Conservation (phyloP, 2,113 vertebrate genomes). For the Phaetusa simplex region DNA sequence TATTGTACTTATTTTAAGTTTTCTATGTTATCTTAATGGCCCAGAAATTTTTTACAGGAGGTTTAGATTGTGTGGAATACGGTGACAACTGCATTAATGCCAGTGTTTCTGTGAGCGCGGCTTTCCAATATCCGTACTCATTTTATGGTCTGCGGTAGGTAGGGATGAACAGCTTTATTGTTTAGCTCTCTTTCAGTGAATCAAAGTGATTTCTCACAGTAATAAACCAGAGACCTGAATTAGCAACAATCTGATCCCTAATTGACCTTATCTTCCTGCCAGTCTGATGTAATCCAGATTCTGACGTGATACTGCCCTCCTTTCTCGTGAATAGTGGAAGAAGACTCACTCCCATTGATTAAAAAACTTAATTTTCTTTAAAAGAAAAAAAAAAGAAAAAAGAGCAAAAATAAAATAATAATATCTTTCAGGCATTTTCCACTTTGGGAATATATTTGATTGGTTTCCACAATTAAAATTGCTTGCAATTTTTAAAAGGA, state of each 20-base stretch:
- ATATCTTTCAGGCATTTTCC: neutral
- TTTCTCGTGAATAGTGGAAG: neutral
- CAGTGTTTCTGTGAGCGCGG: neutral
- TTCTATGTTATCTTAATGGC: neutral
- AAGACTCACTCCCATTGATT: neutral
- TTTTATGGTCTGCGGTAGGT: neutral
- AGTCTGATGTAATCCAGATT: conserved; percentile 37
- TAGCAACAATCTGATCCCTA: conserved; percentile 50
- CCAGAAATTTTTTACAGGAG: neutral
- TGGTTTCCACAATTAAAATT: neutral
- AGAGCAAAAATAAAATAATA: neutral
- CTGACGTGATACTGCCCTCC: neutral
- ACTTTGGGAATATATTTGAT: neutral
- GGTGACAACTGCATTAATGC: neutral
- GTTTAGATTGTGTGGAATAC: neutral
- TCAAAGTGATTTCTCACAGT: conserved; percentile 15
- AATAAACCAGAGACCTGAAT: conserved; percentile 38
- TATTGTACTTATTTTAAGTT: neutral
- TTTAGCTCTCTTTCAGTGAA: conserved; percentile 13
- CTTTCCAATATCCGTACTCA: neutral
- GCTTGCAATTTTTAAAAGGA: neutral
- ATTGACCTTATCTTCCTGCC: conserved; percentile 35
- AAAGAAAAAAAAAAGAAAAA: neutral
- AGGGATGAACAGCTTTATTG: conserved; percentile 5
- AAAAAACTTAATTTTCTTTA: neutral